These are phyloP conservation scores for Conus canariensis DNA, from an alignment of 2,888 invertebrate genomes.

Conservation along the genomic window DNA sequence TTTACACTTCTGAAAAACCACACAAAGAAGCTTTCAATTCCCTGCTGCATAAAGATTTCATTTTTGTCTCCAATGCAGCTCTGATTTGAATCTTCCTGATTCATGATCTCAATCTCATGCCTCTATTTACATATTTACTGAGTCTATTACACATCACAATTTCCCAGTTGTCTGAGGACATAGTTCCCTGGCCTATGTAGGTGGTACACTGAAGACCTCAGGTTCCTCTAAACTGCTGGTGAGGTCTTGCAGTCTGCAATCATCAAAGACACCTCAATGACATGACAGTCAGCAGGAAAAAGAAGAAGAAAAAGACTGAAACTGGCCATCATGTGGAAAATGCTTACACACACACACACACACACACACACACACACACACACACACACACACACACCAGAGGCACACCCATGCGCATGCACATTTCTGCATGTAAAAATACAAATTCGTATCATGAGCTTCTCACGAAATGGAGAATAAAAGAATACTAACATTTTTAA, in stretches of 20 bases:
- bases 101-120: too few relatives aligned
- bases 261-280: not conserved
- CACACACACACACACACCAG: not conserved
- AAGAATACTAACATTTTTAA: too few relatives aligned
- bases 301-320: not conserved
- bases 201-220: slow-evolving; percentile 28
- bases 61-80: too few relatives aligned
- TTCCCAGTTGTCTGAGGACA: too few relatives aligned
- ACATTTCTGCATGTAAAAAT: not conserved
- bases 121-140: too few relatives aligned
- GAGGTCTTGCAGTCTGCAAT: slow-evolving; percentile 33
- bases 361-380: not conserved
- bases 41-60: too few relatives aligned
- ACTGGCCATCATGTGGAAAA: not conserved
- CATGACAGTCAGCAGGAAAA: not conserved
- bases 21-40: too few relatives aligned
- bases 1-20: too few relatives aligned
- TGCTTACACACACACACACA: not conserved
- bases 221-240: slow-evolving; percentile 31
- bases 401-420: not conserved
- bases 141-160: too few relatives aligned
- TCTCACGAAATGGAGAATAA: too few relatives aligned
- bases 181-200: not conserved
- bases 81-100: too few relatives aligned
- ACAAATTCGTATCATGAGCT: too few relatives aligned